Percentiles rank a stretch among this genome's conserved stretches.
phyloP scores from a whole-genome alignment of 2,888 invertebrate species.

The Acanthoscelides obtectus region DNA sequence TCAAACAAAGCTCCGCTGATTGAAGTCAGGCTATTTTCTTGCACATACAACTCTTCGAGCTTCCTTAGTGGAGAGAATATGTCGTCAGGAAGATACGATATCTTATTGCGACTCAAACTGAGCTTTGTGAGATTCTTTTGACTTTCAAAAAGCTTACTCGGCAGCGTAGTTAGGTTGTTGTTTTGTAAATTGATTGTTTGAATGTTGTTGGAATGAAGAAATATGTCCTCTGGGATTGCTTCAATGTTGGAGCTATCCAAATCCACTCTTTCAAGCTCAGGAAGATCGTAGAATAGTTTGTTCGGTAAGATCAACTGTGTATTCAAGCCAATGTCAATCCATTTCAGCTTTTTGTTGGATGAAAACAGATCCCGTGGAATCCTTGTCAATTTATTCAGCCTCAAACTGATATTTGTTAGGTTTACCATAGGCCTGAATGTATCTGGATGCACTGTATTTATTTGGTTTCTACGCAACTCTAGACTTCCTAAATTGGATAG shows the following conservation, averaged over 20 bases:
- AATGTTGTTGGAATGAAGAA: conserved; percentile 56
- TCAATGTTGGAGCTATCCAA: conserved; percentile 45
- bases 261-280: conserved; percentile 33
- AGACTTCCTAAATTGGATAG: conserved; percentile 60
- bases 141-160: conserved; percentile 58
- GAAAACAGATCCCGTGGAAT: conserved; percentile 59
- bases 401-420: conserved; percentile 28
- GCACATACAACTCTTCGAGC: conserved; percentile 21
- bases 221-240: conserved; percentile 57
- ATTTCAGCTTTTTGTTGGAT: conserved; percentile 54
- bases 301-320: conserved; percentile 22
- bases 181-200: conserved; percentile 57
- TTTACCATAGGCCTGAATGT: conserved; percentile 48
- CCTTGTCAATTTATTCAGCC: conserved; percentile 45
- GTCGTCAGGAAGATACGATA: conserved; percentile 56
- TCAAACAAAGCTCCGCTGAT: not conserved
- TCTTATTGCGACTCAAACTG: conserved; percentile 64
- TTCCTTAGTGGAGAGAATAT: conserved; percentile 50
- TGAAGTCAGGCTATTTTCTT: not conserved
- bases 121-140: conserved; percentile 59
- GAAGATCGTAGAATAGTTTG: conserved; percentile 51
- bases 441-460: conserved; percentile 57
- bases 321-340: conserved; percentile 51
- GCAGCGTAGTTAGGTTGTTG: conserved; percentile 50
- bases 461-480: conserved; percentile 65